phyloP scores from a whole-genome alignment of 2,888 invertebrate species.

The Maniola hyperantus region DNA sequence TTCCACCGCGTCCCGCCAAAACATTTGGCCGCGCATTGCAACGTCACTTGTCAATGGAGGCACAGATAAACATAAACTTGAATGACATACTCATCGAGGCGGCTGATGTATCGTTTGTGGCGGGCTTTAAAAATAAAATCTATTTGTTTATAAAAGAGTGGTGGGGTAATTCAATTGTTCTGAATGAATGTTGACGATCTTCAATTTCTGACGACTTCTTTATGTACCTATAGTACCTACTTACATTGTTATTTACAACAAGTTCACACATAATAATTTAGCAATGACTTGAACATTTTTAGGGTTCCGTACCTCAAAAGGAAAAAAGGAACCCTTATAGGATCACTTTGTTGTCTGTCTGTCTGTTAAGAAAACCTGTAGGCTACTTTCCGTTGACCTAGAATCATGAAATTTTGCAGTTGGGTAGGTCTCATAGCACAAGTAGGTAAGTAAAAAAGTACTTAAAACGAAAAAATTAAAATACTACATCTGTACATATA shows the following conservation, averaged over 20 bases:
- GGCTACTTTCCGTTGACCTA: too few species aligned
- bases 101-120: constrained; percentile 30
- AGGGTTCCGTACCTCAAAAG: too few species aligned
- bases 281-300: not conserved
- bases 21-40: constrained; percentile 52
- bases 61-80: constrained; percentile 44
- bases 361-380: too few species aligned
- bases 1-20: constrained; percentile 53
- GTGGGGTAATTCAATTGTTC: constrained; percentile 34
- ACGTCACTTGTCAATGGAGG: constrained; percentile 46
- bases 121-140: constrained; percentile 33
- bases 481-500: too few species aligned
- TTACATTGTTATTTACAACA: not conserved
- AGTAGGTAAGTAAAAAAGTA: too few species aligned
- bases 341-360: too few species aligned
- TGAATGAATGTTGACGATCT: constrained; percentile 14
- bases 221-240: not conserved
- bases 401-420: too few species aligned
- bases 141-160: constrained; percentile 31
- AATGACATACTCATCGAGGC: constrained; percentile 37
- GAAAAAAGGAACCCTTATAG: too few species aligned
- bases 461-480: too few species aligned
- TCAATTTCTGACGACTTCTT: constrained; percentile 7
- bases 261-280: not conserved
- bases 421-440: too few species aligned